A percentile compares a stretch with the other conserved stretches of the same genome.
phyloP scores from a whole-genome alignment of 2,888 invertebrate genomes.

The Lapara coniferarum region DNA sequence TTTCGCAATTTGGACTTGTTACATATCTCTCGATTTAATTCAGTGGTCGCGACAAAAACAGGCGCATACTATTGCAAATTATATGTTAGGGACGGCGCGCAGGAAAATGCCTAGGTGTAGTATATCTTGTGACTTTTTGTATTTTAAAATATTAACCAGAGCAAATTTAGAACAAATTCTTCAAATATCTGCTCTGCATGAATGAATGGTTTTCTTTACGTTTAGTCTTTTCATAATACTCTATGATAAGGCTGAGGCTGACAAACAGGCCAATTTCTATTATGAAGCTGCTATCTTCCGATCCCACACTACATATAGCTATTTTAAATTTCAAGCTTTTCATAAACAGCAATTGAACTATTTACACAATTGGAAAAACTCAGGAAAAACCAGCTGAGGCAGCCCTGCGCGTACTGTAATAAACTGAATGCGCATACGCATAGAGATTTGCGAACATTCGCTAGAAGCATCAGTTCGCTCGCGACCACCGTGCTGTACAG shows the following conservation, averaged over 20 bases:
- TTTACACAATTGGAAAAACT: not conserved
- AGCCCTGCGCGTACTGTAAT: slow-evolving; percentile 1
- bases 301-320: no score
- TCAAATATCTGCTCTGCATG: no score
- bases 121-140: no score
- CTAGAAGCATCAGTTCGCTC: not conserved
- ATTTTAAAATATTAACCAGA: no score
- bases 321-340: not conserved
- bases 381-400: not conserved
- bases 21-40: slow-evolving; percentile 3
- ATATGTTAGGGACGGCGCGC: not conserved
- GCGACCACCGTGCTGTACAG: not conserved
- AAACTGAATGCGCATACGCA: slow-evolving; percentile 6
- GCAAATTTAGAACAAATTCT: no score
- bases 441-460: not conserved
- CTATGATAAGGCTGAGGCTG: no score
- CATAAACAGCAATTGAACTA: no score
- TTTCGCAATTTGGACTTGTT: not conserved
- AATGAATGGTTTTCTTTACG: no score
- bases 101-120: no score
- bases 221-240: no score
- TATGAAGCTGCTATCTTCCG: no score
- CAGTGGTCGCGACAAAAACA: slow-evolving; percentile 1
- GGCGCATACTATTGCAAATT: slow-evolving; percentile 12
- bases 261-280: no score